phyloP scores from a whole-genome alignment of 1,140 invertebrate genomes.

The Hesperophylax magnus region DNA sequence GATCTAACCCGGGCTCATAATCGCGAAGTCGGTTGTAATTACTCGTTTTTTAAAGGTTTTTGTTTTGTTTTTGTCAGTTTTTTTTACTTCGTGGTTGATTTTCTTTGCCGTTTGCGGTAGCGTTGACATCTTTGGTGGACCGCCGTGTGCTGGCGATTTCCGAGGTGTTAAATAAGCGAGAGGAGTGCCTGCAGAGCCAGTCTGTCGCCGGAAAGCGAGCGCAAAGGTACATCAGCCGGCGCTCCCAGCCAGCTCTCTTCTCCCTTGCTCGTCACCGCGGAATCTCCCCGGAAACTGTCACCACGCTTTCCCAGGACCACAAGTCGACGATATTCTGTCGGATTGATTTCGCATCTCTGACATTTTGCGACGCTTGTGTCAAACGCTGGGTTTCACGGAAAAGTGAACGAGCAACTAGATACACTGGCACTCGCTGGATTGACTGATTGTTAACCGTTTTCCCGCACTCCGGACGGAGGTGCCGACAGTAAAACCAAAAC shows the following conservation, averaged over 20 bases:
- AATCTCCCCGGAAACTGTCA: not conserved
- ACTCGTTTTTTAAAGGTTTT: too few species aligned
- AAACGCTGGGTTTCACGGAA: too few species aligned
- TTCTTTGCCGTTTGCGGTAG: not conserved
- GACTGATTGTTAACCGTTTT: too few species aligned
- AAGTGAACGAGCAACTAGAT: too few species aligned
- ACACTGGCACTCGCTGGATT: too few species aligned
- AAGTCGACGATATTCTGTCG: not conserved
- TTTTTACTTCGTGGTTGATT: too few species aligned
- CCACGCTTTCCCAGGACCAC: not conserved
- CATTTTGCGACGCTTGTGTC: too few species aligned
- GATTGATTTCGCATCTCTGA: not conserved
- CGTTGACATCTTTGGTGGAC: not conserved
- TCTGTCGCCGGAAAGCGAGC: constrained; percentile 35
- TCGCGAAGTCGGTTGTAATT: not conserved
- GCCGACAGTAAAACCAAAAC: too few species aligned
- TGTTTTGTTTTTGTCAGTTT: too few species aligned
- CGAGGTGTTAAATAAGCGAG: constrained; percentile 32
- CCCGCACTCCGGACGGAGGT: too few species aligned
- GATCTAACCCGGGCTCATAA: not conserved
- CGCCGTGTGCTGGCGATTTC: constrained; percentile 5
- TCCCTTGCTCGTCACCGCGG: not conserved
- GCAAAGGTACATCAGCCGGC: not conserved
- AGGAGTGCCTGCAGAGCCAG: constrained; percentile 5
- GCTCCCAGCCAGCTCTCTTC: not conserved